These are phyloP conservation scores for Ochropleura leucogaster DNA, from an alignment of 2,888 invertebrate genomes.

Conservation along the genomic window DNA sequence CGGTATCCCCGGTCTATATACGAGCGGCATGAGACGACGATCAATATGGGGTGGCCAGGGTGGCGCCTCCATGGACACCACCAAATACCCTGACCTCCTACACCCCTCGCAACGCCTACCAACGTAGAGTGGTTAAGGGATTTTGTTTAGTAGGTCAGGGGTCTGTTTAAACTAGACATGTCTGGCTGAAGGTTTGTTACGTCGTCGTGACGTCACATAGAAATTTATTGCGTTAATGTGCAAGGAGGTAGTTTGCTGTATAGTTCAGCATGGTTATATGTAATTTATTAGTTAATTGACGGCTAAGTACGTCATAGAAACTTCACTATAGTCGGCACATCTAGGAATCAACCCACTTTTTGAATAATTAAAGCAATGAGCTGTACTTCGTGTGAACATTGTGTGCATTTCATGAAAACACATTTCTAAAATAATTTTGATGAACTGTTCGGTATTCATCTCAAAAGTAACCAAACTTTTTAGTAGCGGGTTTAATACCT, in stretches of 20 bases:
- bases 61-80: constrained; percentile 66
- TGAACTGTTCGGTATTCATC: background rate
- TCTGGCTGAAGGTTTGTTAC: constrained; percentile 65
- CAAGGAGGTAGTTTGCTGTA: constrained; percentile 40
- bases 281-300: constrained; percentile 9
- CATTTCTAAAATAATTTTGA: background rate
- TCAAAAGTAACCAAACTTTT: background rate
- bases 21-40: constrained; percentile 74
- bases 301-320: constrained; percentile 1
- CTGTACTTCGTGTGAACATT: background rate
- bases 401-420: constrained; percentile 1
- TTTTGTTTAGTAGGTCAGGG: constrained; percentile 48
- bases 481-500: background rate
- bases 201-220: constrained; percentile 57
- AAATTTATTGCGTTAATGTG: constrained; percentile 54
- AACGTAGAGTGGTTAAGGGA: constrained; percentile 12
- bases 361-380: background rate
- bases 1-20: constrained; percentile 68
- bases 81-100: constrained; percentile 57
- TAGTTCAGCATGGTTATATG: constrained; percentile 18
- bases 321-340: background rate
- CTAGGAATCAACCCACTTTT: background rate
- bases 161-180: constrained; percentile 65
- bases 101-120: constrained; percentile 36
- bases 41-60: constrained; percentile 79